Evolutionary conservation across 1,140 invertebrate genomes (phyloP).

Genomic region (Formica exsecta): DNA sequence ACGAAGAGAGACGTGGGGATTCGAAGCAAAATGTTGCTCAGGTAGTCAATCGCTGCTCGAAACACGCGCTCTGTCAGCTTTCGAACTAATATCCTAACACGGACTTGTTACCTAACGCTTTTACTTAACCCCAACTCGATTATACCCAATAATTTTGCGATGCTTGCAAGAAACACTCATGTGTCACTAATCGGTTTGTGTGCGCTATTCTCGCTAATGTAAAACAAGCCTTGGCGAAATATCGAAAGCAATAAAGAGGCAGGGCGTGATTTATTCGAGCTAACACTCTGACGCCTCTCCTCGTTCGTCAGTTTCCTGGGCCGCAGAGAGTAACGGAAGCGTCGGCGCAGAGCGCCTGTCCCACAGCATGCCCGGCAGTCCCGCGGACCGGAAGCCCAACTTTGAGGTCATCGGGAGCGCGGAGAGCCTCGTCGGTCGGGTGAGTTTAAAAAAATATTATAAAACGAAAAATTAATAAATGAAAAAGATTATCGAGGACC

Average conservation of each 20-base stretch:
- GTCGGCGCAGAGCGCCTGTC: slow-evolving; percentile 89
- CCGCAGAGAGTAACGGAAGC: slow-evolving; percentile 88
- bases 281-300: slow-evolving; percentile 68
- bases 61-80: slow-evolving; percentile 76
- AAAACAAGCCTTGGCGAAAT: slow-evolving; percentile 25
- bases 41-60: slow-evolving; percentile 77
- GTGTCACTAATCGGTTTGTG: slow-evolving; percentile 20
- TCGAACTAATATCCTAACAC: slow-evolving; percentile 44
- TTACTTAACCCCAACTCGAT: slow-evolving; percentile 20
- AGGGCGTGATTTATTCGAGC: slow-evolving; percentile 65
- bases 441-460: slow-evolving; percentile 85
- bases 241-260: slow-evolving; percentile 58
- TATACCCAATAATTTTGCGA: slow-evolving; percentile 21
- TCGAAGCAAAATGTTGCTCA: slow-evolving; percentile 40
- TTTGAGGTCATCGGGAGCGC: slow-evolving; percentile 96
- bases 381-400: slow-evolving; percentile 90
- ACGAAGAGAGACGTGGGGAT: slow-evolving; percentile 48
- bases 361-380: slow-evolving; percentile 93
- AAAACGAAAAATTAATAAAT: not conserved
- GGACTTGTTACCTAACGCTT: slow-evolving; percentile 31
- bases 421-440: slow-evolving; percentile 96
- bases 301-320: slow-evolving; percentile 85
- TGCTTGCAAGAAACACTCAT: slow-evolving; percentile 32
- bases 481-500: not conserved
- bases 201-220: slow-evolving; percentile 54